A percentile compares a stretch with the other conserved stretches of the same genome.
Conservation (phyloP, 2,113 vertebrate species). For the Ammodramus savannarum region DNA sequence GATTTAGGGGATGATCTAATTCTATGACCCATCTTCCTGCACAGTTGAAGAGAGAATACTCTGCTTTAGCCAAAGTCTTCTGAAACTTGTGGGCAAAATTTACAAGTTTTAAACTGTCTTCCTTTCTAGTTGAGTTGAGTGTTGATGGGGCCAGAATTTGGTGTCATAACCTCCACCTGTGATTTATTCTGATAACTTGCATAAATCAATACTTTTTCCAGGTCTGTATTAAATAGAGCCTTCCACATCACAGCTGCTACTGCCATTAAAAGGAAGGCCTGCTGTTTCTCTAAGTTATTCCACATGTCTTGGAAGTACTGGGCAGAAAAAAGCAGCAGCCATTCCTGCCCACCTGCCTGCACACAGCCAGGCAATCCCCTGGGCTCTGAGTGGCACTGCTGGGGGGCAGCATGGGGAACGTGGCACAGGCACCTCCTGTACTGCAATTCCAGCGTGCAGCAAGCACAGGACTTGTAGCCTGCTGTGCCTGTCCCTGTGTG, state of each 20-base stretch:
- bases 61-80: background rate
- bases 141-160: background rate
- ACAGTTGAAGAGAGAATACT: background rate
- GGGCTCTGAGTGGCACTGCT: background rate
- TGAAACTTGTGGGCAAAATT: background rate
- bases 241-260: background rate
- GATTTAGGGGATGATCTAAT: background rate
- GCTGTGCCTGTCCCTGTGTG: background rate
- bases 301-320: rapidly evolving
- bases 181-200: background rate
- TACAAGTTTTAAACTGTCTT: background rate
- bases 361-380: background rate
- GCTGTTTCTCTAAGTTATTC: background rate
- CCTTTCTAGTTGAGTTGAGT: background rate
- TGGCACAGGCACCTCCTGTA: background rate
- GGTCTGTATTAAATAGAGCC: background rate
- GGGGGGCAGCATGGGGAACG: rapidly evolving
- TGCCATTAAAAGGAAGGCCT: background rate
- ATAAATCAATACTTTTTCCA: background rate
- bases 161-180: background rate
- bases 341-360: background rate
- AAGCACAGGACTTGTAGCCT: background rate
- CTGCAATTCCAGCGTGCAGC: background rate
- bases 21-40: background rate
- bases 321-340: background rate